Evolutionary conservation across 2,797 vertebrate genomes (phyloP).

Genomic region (Smutsia temminckii): DNA sequence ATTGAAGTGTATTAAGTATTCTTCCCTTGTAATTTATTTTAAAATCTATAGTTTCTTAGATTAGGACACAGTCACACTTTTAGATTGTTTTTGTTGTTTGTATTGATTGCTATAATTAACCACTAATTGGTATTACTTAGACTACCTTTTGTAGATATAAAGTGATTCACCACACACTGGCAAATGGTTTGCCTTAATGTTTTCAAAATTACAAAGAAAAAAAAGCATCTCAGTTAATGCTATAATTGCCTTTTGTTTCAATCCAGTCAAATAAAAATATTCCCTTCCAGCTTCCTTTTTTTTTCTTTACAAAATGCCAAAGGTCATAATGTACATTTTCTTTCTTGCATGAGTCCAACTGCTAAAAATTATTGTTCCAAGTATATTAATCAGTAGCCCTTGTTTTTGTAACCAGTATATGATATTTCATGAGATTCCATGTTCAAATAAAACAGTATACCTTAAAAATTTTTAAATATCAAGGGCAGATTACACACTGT

Average conservation of each 20-base stretch:
- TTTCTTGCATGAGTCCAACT: not conserved
- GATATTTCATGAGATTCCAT: not conserved
- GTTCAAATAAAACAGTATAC: not conserved
- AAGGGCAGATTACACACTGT: not conserved
- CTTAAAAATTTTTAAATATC: not conserved
- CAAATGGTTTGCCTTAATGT: not conserved
- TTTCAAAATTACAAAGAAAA: not conserved
- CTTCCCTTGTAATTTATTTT: constrained; percentile 42
- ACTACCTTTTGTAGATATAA: not conserved
- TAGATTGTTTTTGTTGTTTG: not conserved
- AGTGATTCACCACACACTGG: not conserved
- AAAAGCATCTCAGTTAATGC: not conserved
- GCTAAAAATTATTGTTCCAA: not conserved
- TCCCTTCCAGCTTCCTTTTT: not conserved
- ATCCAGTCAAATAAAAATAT: not conserved
- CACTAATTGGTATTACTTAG: not conserved
- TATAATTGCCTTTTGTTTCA: not conserved
- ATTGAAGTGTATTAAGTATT: not conserved
- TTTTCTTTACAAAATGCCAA: not conserved
- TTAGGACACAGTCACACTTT: not conserved
- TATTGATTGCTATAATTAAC: constrained; percentile 40
- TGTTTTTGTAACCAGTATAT: not conserved
- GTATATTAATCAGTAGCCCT: not conserved
- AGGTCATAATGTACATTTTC: not conserved
- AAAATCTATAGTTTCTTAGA: constrained; percentile 34